These are phyloP conservation scores for Enteromius trimaculatus DNA, from an alignment of 2,797 vertebrate species.

Conservation along the genomic window DNA sequence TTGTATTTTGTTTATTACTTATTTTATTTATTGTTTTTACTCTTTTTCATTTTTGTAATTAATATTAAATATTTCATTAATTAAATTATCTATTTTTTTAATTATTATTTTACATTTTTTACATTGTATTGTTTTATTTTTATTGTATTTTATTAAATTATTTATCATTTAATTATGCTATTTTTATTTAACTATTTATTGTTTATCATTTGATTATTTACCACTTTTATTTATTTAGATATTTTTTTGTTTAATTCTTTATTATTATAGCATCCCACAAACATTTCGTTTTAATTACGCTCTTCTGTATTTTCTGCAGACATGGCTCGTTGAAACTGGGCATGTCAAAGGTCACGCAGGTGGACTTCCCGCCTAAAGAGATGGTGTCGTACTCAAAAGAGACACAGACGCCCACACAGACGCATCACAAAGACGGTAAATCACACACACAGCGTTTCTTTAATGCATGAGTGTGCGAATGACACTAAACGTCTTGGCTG, in stretches of 20 bases:
- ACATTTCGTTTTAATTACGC: conserved; percentile 18
- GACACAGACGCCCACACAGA: conserved; percentile 91
- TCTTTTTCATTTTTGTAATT: background rate
- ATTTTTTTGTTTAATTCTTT: background rate
- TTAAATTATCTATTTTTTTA: background rate
- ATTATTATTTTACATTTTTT: background rate
- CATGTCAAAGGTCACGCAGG: conserved; percentile 96
- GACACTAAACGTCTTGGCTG: background rate
- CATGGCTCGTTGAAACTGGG: conserved; percentile 90
- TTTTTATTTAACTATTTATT: background rate
- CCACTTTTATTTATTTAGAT: background rate
- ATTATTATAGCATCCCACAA: background rate
- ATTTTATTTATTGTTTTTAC: background rate
- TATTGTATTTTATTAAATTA: background rate
- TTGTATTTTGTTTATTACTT: background rate
- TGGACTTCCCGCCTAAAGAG: conserved; percentile 94
- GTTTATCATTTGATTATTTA: background rate
- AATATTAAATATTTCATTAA: background rate
- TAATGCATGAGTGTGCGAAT: background rate
- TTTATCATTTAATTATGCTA: background rate
- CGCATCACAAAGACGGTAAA: conserved; percentile 83
- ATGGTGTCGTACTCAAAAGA: conserved; percentile 95
- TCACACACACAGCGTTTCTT: background rate
- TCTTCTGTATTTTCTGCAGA: conserved; percentile 70
- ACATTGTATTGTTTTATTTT: background rate